phyloP scores from a whole-genome alignment of 2,113 vertebrate genomes.

The Lepisosteus osseus region DNA sequence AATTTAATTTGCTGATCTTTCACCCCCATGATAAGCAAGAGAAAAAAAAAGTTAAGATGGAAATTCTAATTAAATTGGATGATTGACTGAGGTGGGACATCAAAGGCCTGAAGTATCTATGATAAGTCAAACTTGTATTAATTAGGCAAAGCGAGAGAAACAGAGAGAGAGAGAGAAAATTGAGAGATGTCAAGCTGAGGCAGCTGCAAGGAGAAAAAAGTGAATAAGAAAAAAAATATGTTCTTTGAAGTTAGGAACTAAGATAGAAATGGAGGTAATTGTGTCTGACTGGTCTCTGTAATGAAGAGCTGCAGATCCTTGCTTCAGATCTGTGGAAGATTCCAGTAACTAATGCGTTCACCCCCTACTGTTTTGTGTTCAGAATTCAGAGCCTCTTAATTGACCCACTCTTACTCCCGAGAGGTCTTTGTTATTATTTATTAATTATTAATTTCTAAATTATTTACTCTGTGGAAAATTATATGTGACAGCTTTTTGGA shows the following conservation, averaged over 20 bases:
- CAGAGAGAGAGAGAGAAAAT: conserved; percentile 43
- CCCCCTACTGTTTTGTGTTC: conserved; percentile 74
- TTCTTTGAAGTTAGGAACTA: conserved; percentile 89
- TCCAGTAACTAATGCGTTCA: conserved; percentile 70
- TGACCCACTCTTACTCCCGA: conserved; percentile 84
- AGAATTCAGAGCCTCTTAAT: conserved; percentile 86
- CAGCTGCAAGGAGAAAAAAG: conserved; percentile 57
- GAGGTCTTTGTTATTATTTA: conserved; percentile 96
- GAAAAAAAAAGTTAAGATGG: conserved; percentile 75
- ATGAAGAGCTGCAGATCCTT: conserved; percentile 85
- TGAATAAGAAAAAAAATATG: conserved; percentile 46
- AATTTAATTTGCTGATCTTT: background rate
- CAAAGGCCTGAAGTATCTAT: conserved; percentile 79
- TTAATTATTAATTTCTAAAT: conserved; percentile 99
- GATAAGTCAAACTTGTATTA: conserved; percentile 83
- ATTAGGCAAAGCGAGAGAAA: conserved; percentile 74
- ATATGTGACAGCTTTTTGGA: conserved; percentile 77
- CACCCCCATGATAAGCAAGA: conserved; percentile 55
- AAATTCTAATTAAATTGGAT: conserved; percentile 84
- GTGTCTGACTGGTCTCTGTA: conserved; percentile 86
- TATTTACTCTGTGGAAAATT: conserved; percentile 88
- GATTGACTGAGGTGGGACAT: conserved; percentile 84
- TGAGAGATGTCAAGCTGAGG: conserved; percentile 70
- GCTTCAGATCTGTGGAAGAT: conserved; percentile 66
- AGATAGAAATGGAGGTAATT: conserved; percentile 85